Evolutionary conservation across 2,888 invertebrate genomes (phyloP), one percentile per base, ranked within the genome.

Genomic region (Macrostomum cliftonense): DNA sequence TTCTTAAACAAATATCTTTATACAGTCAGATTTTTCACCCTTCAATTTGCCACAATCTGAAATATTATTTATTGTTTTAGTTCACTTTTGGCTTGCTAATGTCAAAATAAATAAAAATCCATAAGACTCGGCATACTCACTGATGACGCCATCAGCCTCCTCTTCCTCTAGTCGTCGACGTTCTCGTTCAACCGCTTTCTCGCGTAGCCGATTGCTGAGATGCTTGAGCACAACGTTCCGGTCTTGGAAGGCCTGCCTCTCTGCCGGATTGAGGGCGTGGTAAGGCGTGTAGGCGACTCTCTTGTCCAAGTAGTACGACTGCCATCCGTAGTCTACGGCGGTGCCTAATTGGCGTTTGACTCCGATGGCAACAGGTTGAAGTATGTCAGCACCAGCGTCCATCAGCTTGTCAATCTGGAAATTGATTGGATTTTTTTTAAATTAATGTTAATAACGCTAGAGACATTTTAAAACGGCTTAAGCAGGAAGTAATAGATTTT

Each of bases 231-330:
- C 36, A 20, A 49, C 16, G 36, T 42, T 37, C 14, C 68, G 57
- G 16, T 62, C 63, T 52, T 67, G 67, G 56, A 61, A 67, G 7
- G 65, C 67, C 39, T 67, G 66, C n/a, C 70, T 50, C 50, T 70
- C 69, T n/a, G 60, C 57, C 43, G 57, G 63, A 4, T 65, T 65
- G 43, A 70, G 57, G 11, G 69, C 68, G 54, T 70, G 69, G 55
- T 68, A 68, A 1, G 70, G 70, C 56, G 65, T 65, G 54, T 65
- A 65, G 28, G 69, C 65, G 38, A 70, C 66, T 45, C 68, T 59
- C 40, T 61, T 59, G 54, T 69, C 69, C 61, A 63, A 61, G 50
- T 65, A 61, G 53, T 63, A 70, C 57, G 67, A 64, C 54, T 68
- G 62, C 55, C 66, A 64, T 13, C 65, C 63, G 54, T 63, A 68